Percentiles rank a stretch among this genome's conserved stretches.
phyloP scores from a whole-genome alignment of 2,888 invertebrate genomes.

The Cataglyphis livida region DNA sequence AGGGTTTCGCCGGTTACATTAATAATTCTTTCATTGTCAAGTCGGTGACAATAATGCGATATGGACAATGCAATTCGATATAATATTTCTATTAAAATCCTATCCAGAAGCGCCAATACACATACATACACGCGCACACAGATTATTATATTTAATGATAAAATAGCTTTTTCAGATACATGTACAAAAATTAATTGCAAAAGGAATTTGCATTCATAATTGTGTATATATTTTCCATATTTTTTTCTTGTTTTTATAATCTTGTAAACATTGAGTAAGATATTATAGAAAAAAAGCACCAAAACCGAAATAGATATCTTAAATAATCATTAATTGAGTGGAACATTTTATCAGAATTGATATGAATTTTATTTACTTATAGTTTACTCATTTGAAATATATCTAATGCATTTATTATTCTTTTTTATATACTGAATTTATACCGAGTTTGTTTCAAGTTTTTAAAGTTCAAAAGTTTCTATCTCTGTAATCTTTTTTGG shows the following conservation, averaged over 20 bases:
- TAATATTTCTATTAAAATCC: conserved; percentile 11
- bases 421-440: background rate
- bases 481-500: background rate
- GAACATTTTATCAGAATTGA: background rate
- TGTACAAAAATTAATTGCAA: background rate
- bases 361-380: background rate
- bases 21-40: conserved; percentile 79
- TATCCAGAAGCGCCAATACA: background rate
- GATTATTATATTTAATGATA: background rate
- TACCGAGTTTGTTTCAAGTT: background rate
- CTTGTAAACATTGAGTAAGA: background rate
- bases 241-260: background rate
- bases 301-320: background rate
- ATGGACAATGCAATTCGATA: conserved; percentile 55
- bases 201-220: background rate
- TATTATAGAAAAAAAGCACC: conserved; percentile 2
- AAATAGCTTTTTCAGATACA: background rate
- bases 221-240: background rate
- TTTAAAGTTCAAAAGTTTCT: background rate
- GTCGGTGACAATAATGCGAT: conserved; percentile 66
- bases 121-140: background rate
- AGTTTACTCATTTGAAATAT: background rate
- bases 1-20: conserved; percentile 83
- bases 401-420: background rate
- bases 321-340: background rate